These are phyloP conservation scores for Gasteruption jaculator DNA, from an alignment of 2,888 invertebrate genomes.

Conservation along the genomic window DNA sequence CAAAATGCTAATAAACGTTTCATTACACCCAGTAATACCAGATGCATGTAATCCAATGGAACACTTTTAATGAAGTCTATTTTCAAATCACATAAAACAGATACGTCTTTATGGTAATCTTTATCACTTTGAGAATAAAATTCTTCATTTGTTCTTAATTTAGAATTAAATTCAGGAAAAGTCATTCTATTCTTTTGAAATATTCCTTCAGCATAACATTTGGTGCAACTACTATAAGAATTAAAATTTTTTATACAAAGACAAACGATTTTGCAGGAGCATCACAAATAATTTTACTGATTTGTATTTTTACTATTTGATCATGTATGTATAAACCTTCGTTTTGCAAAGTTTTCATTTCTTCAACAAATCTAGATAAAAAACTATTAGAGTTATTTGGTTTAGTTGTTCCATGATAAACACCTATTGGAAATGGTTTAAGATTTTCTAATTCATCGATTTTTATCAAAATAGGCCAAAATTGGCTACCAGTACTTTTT, in stretches of 20 bases:
- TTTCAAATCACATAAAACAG: constrained; percentile 4
- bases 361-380: constrained; percentile 7
- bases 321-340: constrained; percentile 3
- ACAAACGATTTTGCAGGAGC: constrained; percentile 5
- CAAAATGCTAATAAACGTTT: constrained; percentile 1
- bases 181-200: constrained; percentile 5
- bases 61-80: not conserved
- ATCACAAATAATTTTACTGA: constrained; percentile 10
- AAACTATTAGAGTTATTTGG: constrained; percentile 2
- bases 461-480: constrained; percentile 9
- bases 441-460: constrained; percentile 1
- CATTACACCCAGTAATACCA: too few species aligned
- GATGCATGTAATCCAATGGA: constrained; percentile 5
- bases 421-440: constrained; percentile 1
- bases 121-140: constrained; percentile 5
- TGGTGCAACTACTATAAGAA: constrained; percentile 6
- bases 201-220: constrained; percentile 7
- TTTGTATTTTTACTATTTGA: constrained; percentile 1
- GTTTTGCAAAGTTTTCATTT: constrained; percentile 4
- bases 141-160: constrained; percentile 8
- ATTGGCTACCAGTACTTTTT: not conserved
- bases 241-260: constrained; percentile 7
- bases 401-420: constrained; percentile 5
- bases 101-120: constrained; percentile 1
- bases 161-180: too few species aligned